phyloP scores from a whole-genome alignment of 2,888 invertebrate species.

The Lycophotia porphyrea region DNA sequence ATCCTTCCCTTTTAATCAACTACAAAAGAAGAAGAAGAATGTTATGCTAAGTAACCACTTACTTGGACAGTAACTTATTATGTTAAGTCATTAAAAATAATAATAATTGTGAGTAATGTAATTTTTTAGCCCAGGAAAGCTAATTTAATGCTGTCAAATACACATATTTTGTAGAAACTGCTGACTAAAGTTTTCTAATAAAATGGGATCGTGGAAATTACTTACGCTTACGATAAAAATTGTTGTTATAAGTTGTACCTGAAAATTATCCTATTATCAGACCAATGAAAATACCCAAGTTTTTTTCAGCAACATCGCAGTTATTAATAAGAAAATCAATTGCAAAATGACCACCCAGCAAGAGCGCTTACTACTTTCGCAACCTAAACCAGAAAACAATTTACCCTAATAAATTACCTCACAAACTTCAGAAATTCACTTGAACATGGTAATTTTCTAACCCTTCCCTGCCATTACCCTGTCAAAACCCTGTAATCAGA shows the following conservation, averaged over 20 bases:
- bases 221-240: background rate
- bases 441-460: conserved; percentile 54
- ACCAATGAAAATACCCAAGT: background rate
- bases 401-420: conserved; percentile 40
- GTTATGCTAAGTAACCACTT: background rate
- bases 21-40: background rate
- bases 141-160: background rate
- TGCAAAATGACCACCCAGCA: background rate
- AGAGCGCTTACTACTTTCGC: conserved; percentile 9
- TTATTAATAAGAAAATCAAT: background rate
- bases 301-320: background rate
- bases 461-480: conserved; percentile 51
- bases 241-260: background rate
- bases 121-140: background rate
- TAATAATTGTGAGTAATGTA: background rate
- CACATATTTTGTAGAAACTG: background rate
- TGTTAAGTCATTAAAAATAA: background rate
- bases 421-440: conserved; percentile 49
- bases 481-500: conserved; percentile 59
- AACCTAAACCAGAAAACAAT: conserved; percentile 48
- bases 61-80: conserved; percentile 2
- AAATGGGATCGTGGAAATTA: background rate
- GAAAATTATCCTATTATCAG: background rate
- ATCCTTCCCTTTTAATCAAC: background rate
- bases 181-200: background rate